These are phyloP conservation scores for Leptobrachium leishanense DNA, from an alignment of 2,113 vertebrate genomes.

Conservation along the genomic window DNA sequence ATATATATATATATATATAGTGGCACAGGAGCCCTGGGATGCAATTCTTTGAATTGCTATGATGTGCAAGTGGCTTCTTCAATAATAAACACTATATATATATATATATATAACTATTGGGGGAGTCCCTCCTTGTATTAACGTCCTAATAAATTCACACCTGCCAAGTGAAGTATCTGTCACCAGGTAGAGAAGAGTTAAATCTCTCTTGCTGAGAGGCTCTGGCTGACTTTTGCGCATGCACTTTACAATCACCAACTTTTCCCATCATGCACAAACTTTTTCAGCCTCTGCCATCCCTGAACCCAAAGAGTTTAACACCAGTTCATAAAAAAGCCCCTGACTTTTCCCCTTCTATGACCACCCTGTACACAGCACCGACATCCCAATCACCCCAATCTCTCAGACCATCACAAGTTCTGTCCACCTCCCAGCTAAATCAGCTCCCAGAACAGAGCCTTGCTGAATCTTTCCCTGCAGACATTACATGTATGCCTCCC, in stretches of 20 bases:
- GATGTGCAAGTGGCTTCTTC: too few relatives aligned
- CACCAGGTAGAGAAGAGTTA: constrained; percentile 2
- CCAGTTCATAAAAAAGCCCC: not conserved
- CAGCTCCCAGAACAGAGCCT: too few relatives aligned
- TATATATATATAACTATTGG: too few relatives aligned
- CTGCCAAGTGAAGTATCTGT: constrained; percentile 2
- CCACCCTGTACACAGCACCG: too few relatives aligned
- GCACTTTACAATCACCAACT: constrained; percentile 25
- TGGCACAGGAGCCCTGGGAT: too few relatives aligned
- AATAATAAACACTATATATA: too few relatives aligned
- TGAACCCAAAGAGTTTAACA: not conserved
- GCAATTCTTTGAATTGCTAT: too few relatives aligned
- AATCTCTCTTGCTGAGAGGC: constrained; percentile 3
- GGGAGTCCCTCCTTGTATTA: not conserved
- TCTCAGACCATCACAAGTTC: not conserved
- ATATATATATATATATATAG: too few relatives aligned
- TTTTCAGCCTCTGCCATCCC: not conserved
- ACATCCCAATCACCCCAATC: not conserved
- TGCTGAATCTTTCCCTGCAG: too few relatives aligned
- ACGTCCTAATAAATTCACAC: not conserved
- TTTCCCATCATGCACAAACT: constrained; percentile 20
- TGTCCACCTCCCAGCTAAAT: too few relatives aligned
- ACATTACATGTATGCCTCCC: too few relatives aligned
- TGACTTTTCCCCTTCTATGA: not conserved
- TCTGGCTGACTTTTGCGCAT: constrained; percentile 24